Evolutionary conservation across 92 coral and sea anemone species (phyloP), one percentile per base, ranked within the genome.

Genomic region (Zoanthus sansibaricus): DNA sequence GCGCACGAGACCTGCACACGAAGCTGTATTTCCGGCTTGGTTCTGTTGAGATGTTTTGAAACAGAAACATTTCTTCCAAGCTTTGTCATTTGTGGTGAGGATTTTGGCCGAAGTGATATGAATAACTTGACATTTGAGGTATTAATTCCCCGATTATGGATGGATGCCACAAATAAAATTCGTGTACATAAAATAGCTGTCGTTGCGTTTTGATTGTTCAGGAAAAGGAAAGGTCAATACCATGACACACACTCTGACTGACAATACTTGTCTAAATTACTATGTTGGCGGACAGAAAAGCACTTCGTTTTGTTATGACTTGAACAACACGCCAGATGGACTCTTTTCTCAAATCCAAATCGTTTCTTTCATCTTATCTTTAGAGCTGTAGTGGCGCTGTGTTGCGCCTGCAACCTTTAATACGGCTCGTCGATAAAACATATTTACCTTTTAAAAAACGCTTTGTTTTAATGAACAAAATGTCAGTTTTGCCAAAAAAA

Each of bases 1-100:
- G 0, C 61, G 25, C 85, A 80, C 85, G 85, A 80, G 85, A 80
- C 85, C 21, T 56, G 59, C 21, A 68, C 85, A 46, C 64, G 85
- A 80, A 59, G 61, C 7, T 64, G 47, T 5, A 44, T 66, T 80
- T 80, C 85, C 85, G 85, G 85, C 75, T 80, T 51, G 45, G 45
- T 55, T 13, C 56, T 15, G 58, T 49, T 37, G 42, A 37, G 62
- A 52, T 66, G 85, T 64, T 64, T 25, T 25, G 25, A 25, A 64
- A 64, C 75, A 64, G 15, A 8, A 16, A 46, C 9, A 16, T 80
- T 64, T 45, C 56, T 61, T 13, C 3, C 4, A n/a, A 62, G 49
- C 75, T 12, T 59, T 56, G 31, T 78, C 12, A 12, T 16, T 16
- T 14, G 9, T 5, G 70, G 20, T 61, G 20, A 47, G 17, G 31